Evolutionary conservation across 2,113 vertebrate species (phyloP).

Genomic region (Struthio camelus): DNA sequence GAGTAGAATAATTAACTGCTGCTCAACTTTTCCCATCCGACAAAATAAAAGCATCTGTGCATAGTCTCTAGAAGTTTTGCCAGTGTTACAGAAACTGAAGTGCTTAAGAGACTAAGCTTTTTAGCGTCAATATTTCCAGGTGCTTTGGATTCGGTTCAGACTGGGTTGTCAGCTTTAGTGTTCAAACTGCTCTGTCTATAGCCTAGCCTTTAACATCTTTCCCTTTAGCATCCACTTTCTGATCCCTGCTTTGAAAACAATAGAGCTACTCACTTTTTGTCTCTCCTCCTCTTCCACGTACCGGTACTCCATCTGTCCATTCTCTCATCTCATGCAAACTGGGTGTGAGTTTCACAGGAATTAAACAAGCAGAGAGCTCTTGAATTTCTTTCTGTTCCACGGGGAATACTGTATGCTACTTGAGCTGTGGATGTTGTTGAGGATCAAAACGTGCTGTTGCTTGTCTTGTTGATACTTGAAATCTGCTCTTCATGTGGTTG

Average conservation of each 20-base stretch:
- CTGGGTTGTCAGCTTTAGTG: not conserved
- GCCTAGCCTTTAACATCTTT: not conserved
- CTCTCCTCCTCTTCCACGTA: not conserved
- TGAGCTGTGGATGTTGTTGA: not conserved
- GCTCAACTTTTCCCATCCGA: not conserved
- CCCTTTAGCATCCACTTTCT: not conserved
- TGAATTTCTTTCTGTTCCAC: not conserved
- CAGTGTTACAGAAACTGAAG: not conserved
- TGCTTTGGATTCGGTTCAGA: not conserved
- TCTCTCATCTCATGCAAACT: not conserved
- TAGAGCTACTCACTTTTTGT: not conserved
- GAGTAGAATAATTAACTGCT: not conserved
- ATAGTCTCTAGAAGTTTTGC: not conserved
- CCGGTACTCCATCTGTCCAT: rapidly evolving
- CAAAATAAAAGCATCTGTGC: not conserved
- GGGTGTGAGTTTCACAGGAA: not conserved
- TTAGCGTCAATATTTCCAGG: not conserved
- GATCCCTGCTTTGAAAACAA: not conserved
- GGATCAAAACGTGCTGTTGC: not conserved
- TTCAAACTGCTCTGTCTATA: slow-evolving; percentile 17
- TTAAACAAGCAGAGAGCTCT: not conserved
- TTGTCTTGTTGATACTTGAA: not conserved
- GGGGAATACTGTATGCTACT: not conserved
- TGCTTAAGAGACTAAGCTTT: not conserved
- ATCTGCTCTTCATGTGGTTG: not conserved